A percentile compares a stretch with the other conserved stretches of the same genome.
These are phyloP conservation scores for Somateria mollissima DNA, from an alignment of 2,797 vertebrate species.

Conservation along the genomic window DNA sequence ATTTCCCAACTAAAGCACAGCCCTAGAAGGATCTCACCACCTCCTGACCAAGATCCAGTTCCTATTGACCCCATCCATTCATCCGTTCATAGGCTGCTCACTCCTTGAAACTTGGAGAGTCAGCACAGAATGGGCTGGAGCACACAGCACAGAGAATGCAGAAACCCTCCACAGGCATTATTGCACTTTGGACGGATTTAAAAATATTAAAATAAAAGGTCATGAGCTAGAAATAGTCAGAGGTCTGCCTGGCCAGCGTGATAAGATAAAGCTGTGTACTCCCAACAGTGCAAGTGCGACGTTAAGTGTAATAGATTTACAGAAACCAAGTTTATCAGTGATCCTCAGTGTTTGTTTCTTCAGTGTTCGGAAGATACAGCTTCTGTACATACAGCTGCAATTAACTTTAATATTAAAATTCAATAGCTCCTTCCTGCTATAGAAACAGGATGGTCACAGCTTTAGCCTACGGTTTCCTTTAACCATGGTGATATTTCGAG, in stretches of 20 bases:
- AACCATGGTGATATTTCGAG: neutral
- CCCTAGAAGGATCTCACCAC: neutral
- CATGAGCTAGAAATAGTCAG: constrained; percentile 31
- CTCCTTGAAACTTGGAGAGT: neutral
- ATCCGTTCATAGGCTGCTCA: rapidly evolving
- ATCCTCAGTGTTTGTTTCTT: constrained; percentile 44
- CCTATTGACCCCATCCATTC: neutral
- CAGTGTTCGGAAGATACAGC: neutral
- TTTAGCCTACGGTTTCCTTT: neutral
- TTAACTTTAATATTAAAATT: constrained; percentile 34
- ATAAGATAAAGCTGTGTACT: constrained; percentile 60
- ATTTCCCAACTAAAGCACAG: neutral
- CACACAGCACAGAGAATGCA: neutral
- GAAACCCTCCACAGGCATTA: neutral
- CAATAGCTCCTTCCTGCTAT: neutral
- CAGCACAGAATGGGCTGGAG: rapidly evolving
- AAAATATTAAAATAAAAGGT: constrained; percentile 67
- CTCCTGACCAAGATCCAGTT: neutral
- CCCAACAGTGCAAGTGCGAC: neutral
- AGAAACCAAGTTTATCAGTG: constrained; percentile 50
- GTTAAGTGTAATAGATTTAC: constrained; percentile 53
- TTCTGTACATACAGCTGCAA: neutral
- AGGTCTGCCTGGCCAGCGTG: constrained; percentile 22
- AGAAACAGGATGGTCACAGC: neutral
- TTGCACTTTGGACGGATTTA: neutral